Evolutionary conservation across 2,797 vertebrate genomes (phyloP).

Genomic region (Sebastes trivittatus): DNA sequence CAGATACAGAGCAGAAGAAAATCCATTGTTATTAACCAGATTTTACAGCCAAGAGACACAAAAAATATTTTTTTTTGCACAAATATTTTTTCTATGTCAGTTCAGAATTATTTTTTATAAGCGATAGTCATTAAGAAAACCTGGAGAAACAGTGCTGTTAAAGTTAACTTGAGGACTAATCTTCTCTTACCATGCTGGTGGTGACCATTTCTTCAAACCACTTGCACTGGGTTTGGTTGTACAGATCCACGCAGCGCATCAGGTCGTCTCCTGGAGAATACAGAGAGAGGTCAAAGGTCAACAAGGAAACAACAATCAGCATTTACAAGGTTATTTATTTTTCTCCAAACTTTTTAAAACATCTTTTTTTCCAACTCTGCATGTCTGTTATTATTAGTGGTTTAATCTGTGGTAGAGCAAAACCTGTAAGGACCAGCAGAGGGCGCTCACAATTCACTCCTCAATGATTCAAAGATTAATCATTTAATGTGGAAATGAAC

Average conservation of each 20-base stretch:
- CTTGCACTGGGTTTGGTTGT: constrained; percentile 97
- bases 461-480: not conserved
- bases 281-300: constrained; percentile 7
- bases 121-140: not conserved
- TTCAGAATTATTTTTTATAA: not conserved
- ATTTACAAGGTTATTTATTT: not conserved
- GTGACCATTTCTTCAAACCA: constrained; percentile 99
- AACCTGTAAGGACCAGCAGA: constrained; percentile 45
- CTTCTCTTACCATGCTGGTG: constrained; percentile 87
- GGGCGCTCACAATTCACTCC: constrained; percentile 31
- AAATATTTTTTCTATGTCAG: not conserved
- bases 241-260: constrained; percentile 97
- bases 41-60: not conserved
- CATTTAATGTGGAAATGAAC: not conserved
- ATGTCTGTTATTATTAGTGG: too few relatives aligned
- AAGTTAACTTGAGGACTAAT: not conserved
- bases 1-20: not conserved
- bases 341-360: not conserved
- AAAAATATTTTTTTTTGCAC: too few relatives aligned
- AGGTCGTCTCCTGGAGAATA: constrained; percentile 90
- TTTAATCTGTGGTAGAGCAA: not conserved
- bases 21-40: not conserved
- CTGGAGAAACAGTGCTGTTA: not conserved
- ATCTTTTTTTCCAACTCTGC: not conserved
- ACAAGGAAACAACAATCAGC: not conserved